Base-by-base conservation (phyloP, 92 coral and sea anemone species). In the Actinernus sp. region DNA sequence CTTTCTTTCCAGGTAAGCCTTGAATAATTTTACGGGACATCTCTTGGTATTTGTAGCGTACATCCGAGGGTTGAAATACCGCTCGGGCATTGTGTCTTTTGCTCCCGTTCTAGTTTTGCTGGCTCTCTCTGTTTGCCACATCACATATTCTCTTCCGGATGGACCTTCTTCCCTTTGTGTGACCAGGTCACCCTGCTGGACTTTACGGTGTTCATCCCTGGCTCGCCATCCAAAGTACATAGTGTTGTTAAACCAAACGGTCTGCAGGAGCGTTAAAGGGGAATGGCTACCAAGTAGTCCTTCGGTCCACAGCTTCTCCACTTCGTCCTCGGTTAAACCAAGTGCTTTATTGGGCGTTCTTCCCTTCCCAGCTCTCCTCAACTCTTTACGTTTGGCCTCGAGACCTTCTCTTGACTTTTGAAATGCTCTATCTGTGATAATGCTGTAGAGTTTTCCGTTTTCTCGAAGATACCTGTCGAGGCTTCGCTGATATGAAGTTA, bases 221-320 rank as follows among this genome's bases (percentile, higher is more conserved):
- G 68, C 81, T 11, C 81, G 44, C 81, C 87, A 81, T 3, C 87
- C 81, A 54, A 81, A 71, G 31, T 81, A 81, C 81, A 71, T 63
- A 3, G 81, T 61, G 73, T 72, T 81, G 32, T 71, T 81, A 1
- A 81, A 33, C 76, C 88, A 63, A 18, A 80, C 81, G 31, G 76
- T 36, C 46, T 53, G 75, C 14, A 75, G 18, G 23, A 31, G 52
- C 3, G 60, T 18, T 2, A 44, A 39, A 11, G 57, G 75, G 0
- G 44, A 30, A 9, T 65, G 79, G 49, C 60, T 72, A 9, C 86
- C 72, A 1, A 69, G 57, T 38, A 57, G 84, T 28, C 50, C 68
- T 39, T 22, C 63, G 0, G 45, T 19, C 84, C 84, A 78, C 18
- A 78, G 47, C 55, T 67, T 78, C 19, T 77, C 55, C 57, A 76